Percentiles rank a stretch among this genome's conserved stretches.
These are phyloP conservation scores for Aythya baeri DNA, from an alignment of 2,113 vertebrate species.

Conservation along the genomic window DNA sequence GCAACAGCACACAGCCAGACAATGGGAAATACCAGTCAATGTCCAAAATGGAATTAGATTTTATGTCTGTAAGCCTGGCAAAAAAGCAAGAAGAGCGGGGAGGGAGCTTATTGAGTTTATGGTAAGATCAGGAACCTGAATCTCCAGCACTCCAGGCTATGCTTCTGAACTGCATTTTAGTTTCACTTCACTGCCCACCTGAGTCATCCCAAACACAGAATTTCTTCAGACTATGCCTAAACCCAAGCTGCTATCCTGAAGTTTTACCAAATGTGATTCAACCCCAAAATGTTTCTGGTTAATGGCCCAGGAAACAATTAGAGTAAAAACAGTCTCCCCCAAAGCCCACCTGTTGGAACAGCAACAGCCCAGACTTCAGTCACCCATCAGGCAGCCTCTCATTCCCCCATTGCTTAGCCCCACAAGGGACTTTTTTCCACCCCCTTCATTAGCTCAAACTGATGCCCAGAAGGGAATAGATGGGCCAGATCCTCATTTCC, in stretches of 20 bases:
- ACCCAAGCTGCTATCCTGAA: not conserved
- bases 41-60: not conserved
- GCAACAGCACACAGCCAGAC: not conserved
- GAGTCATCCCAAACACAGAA: not conserved
- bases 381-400: not conserved
- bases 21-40: not conserved
- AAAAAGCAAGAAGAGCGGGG: fast-evolving
- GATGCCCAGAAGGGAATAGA: fast-evolving
- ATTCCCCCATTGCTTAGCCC: not conserved
- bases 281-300: not conserved
- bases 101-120: not conserved
- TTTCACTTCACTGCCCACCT: not conserved
- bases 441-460: not conserved
- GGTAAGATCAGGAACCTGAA: not conserved
- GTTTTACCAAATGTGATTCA: not conserved
- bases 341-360: not conserved
- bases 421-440: not conserved
- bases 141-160: not conserved
- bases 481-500: not conserved
- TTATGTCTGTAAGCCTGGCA: not conserved
- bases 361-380: not conserved
- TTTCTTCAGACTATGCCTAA: not conserved
- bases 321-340: not conserved
- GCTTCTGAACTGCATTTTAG: not conserved
- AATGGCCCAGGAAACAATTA: not conserved